Evolutionary conservation across 2,113 vertebrate species (phyloP).

Genomic region (Rhadina sibilatrix): DNA sequence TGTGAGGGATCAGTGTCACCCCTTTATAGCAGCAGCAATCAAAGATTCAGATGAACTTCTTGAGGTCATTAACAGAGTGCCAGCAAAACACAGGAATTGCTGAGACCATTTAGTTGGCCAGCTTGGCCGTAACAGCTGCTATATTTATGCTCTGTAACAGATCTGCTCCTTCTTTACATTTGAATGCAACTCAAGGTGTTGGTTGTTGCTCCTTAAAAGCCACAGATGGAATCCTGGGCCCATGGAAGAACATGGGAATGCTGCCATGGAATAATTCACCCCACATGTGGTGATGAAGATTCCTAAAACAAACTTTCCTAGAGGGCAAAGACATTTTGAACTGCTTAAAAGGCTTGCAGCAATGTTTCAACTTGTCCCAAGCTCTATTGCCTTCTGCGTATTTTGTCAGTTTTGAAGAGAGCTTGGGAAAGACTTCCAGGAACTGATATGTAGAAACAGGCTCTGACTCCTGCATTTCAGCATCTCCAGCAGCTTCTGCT

Average conservation of each 20-base stretch:
- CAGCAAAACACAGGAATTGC: background rate
- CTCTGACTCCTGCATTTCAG: constrained; percentile 1
- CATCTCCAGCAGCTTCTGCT: constrained; percentile 26
- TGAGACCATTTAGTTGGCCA: background rate
- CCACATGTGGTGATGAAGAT: background rate
- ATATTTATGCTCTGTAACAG: background rate
- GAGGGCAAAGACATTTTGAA: background rate
- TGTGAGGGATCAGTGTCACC: background rate
- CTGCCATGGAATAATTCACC: background rate
- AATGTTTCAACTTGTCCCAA: constrained; percentile 28
- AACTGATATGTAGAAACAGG: constrained; percentile 18
- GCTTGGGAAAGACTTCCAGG: constrained; percentile 41
- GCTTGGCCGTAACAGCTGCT: background rate
- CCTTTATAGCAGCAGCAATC: background rate
- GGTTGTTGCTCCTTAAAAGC: background rate
- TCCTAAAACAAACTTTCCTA: constrained; percentile 37
- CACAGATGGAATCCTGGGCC: background rate
- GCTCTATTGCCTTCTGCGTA: constrained; percentile 9
- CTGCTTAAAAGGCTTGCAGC: background rate
- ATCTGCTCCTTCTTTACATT: background rate
- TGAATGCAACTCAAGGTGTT: background rate
- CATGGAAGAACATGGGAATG: background rate
- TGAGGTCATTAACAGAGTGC: background rate
- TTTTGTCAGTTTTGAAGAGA: constrained; percentile 7
- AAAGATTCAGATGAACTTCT: background rate